Conservation (phyloP, 2,797 vertebrate species). For the Hoplostethus mediterraneus region DNA sequence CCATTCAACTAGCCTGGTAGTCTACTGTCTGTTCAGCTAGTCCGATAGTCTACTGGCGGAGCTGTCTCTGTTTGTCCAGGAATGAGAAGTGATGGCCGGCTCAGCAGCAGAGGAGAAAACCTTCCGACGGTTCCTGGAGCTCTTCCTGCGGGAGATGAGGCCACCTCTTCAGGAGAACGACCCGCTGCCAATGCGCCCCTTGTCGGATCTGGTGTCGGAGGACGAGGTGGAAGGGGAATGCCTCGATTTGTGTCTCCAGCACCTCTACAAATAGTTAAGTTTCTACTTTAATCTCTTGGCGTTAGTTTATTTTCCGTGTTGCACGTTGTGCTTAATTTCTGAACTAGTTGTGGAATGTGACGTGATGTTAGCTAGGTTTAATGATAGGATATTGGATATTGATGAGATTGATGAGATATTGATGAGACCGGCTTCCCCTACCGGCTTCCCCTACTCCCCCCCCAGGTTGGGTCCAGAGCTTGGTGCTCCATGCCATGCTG, state of each 20-base stretch:
- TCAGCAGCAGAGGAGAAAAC: slow-evolving; percentile 95
- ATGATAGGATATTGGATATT: no score
- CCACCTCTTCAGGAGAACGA: slow-evolving; percentile 93
- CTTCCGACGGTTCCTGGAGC: slow-evolving; percentile 98
- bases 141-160: slow-evolving; percentile 95
- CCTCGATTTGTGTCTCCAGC: slow-evolving; percentile 95
- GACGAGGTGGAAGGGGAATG: slow-evolving; percentile 97
- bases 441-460: background rate
- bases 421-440: no score
- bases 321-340: no score
- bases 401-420: no score
- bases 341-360: no score
- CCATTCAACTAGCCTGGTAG: no score
- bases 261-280: slow-evolving; percentile 99
- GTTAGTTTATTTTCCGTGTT: slow-evolving; percentile 11
- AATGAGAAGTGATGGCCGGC: slow-evolving; percentile 93
- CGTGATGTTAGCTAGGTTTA: no score
- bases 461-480: slow-evolving; percentile 27
- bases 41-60: slow-evolving; percentile 40
- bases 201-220: slow-evolving; percentile 92
- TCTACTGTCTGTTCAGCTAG: slow-evolving; percentile 35
- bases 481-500: slow-evolving; percentile 23
- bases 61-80: slow-evolving; percentile 81
- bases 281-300: slow-evolving; percentile 38
- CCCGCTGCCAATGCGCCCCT: slow-evolving; percentile 90